A percentile compares a stretch with the other conserved stretches of the same genome.
These are phyloP conservation scores for Nyctereutes procyonoides DNA, from an alignment of 2,113 vertebrate species.

Conservation along the genomic window DNA sequence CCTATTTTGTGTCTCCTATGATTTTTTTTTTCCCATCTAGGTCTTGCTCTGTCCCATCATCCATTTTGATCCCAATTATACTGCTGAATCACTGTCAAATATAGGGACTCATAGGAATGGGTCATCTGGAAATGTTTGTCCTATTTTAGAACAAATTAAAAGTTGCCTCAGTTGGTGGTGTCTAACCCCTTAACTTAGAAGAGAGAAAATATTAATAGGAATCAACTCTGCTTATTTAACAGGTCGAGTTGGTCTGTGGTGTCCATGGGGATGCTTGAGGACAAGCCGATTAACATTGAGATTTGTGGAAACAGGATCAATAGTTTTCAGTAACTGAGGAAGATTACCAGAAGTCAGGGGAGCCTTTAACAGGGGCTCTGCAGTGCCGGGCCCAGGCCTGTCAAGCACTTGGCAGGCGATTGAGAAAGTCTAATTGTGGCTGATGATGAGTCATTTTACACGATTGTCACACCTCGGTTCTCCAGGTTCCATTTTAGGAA, in stretches of 20 bases:
- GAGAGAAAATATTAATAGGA: slow-evolving; percentile 73
- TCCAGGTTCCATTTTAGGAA: slow-evolving; percentile 74
- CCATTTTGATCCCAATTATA: slow-evolving; percentile 21
- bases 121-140: slow-evolving; percentile 50
- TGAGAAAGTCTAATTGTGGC: slow-evolving; percentile 67
- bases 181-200: slow-evolving; percentile 68
- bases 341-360: slow-evolving; percentile 77
- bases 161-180: slow-evolving; percentile 59
- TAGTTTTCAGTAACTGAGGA: slow-evolving; percentile 77
- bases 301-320: slow-evolving; percentile 79
- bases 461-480: slow-evolving; percentile 48
- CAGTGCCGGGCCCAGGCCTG: neutral
- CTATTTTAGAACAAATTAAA: slow-evolving; percentile 81
- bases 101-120: neutral
- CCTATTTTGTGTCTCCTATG: neutral
- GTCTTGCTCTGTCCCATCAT: neutral
- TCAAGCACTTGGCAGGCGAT: slow-evolving; percentile 57
- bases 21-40: neutral
- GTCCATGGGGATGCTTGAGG: slow-evolving; percentile 61
- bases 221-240: slow-evolving; percentile 63
- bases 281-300: slow-evolving; percentile 63
- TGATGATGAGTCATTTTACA: slow-evolving; percentile 64
- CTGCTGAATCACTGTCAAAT: slow-evolving; percentile 46
- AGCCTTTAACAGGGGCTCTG: neutral
- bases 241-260: slow-evolving; percentile 73